These are phyloP conservation scores for Autographa pulchrina DNA, from an alignment of 2,888 invertebrate species.

Conservation along the genomic window DNA sequence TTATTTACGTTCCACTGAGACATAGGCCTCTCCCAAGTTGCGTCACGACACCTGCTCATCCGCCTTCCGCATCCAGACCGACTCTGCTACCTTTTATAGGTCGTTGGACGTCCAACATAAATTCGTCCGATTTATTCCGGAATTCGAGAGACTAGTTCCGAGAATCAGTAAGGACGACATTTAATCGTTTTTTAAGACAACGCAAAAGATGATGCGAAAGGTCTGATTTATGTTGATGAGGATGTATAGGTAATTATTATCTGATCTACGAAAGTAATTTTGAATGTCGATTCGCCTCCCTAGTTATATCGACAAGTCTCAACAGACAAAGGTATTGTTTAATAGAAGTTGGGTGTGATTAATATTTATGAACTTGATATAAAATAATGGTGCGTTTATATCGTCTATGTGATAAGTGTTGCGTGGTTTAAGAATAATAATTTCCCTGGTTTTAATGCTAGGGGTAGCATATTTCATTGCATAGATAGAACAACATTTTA, in stretches of 20 bases:
- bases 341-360: conserved; percentile 29
- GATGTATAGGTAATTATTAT: neutral
- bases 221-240: too few species aligned
- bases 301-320: neutral
- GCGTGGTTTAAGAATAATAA: conserved; percentile 22
- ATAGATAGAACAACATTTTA: neutral
- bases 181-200: too few species aligned
- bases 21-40: too few species aligned
- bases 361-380: conserved; percentile 50
- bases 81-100: too few species aligned
- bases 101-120: too few species aligned
- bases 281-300: neutral
- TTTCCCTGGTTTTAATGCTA: neutral
- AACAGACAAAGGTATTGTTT: conserved; percentile 8
- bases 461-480: neutral
- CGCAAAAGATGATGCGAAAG: too few species aligned
- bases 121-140: too few species aligned
- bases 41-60: too few species aligned
- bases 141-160: too few species aligned
- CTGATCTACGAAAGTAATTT: neutral
- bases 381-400: conserved; percentile 48
- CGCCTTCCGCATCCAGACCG: too few species aligned
- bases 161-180: too few species aligned
- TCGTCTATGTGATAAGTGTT: conserved; percentile 47
- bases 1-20: too few species aligned